Conservation (phyloP, 2,113 vertebrate genomes). For the Chloropsis hardwickii region DNA sequence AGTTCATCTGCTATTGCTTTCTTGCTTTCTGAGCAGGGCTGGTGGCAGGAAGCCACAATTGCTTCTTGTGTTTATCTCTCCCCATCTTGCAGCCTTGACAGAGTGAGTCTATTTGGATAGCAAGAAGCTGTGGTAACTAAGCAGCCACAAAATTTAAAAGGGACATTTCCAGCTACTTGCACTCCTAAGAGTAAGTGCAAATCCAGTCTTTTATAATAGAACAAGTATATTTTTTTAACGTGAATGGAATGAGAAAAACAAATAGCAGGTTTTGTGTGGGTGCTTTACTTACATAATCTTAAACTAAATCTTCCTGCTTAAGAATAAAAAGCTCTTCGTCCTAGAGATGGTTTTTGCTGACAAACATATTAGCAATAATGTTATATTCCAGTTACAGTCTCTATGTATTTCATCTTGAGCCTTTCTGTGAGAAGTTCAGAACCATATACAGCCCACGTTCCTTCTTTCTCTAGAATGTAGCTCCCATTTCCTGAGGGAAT, state of each 20-base stretch:
- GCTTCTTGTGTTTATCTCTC: constrained; percentile 57
- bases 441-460: not conserved
- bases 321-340: not conserved
- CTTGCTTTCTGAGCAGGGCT: constrained; percentile 34
- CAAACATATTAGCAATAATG: not conserved
- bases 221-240: constrained; percentile 14
- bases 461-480: not conserved
- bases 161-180: constrained; percentile 16
- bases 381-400: not conserved
- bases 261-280: constrained; percentile 18
- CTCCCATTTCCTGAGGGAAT: not conserved
- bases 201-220: not conserved
- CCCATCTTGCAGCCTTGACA: constrained; percentile 4
- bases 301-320: not conserved
- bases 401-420: not conserved
- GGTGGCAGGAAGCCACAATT: constrained; percentile 64
- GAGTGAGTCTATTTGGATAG: constrained; percentile 35
- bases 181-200: not conserved
- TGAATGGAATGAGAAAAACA: not conserved
- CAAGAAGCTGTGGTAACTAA: constrained; percentile 38
- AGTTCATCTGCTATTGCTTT: not conserved
- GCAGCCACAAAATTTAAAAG: constrained; percentile 27
- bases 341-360: not conserved
- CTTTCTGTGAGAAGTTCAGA: not conserved
- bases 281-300: constrained; percentile 4